phyloP scores from a whole-genome alignment of 2,888 invertebrate species.

The Oligia fasciuncula region DNA sequence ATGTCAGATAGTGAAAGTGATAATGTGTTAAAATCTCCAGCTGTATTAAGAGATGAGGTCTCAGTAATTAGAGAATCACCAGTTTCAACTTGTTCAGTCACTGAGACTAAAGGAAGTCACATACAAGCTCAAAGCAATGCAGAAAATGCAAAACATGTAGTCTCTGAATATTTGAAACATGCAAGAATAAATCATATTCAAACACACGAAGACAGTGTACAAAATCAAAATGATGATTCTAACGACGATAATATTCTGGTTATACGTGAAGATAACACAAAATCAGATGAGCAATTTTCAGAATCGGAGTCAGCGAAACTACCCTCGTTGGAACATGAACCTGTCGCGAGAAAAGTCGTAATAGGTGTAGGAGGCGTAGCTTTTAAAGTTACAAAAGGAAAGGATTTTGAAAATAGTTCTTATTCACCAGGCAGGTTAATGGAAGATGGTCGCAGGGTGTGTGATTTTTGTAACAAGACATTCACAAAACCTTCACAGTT shows the following conservation, averaged over 20 bases:
- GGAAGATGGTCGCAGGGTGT: conserved; percentile 94
- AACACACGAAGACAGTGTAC: conserved; percentile 79
- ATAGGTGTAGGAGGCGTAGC: conserved; percentile 92
- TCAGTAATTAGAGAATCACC: conserved; percentile 66
- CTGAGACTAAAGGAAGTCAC: conserved; percentile 75
- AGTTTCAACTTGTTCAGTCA: conserved; percentile 57
- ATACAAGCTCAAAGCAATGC: conserved; percentile 78
- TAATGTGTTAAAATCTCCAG: conserved; percentile 59
- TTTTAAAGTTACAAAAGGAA: conserved; percentile 89
- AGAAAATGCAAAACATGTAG: conserved; percentile 91
- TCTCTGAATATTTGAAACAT: conserved; percentile 92
- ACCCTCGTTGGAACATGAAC: conserved; percentile 83
- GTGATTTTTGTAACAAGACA: conserved; percentile 96
- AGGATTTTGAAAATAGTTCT: conserved; percentile 85
- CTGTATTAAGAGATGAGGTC: conserved; percentile 72
- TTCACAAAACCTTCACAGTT: conserved; percentile 98
- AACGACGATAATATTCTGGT: conserved; percentile 76
- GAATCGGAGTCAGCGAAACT: conserved; percentile 82
- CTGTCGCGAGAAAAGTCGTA: conserved; percentile 90
- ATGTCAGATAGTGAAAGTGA: conserved; percentile 68
- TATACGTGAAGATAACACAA: conserved; percentile 80
- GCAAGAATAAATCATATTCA: conserved; percentile 87
- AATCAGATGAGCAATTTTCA: conserved; percentile 74
- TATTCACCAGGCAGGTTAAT: conserved; percentile 90
- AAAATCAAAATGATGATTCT: conserved; percentile 77